These are phyloP conservation scores for Harpalus rufipes DNA, from an alignment of 2,888 invertebrate species.

Conservation along the genomic window DNA sequence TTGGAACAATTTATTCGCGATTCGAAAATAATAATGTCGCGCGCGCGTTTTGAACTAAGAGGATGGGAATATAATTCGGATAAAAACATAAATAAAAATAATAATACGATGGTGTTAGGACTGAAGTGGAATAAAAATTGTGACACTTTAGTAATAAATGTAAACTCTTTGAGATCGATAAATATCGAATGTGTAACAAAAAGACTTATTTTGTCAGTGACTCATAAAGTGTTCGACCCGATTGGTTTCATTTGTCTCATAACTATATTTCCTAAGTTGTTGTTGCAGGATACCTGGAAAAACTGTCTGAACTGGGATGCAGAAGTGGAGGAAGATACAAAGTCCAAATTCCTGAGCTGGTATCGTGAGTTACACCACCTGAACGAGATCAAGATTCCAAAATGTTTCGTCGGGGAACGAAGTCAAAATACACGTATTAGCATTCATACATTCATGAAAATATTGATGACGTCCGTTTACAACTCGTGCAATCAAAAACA, in stretches of 20 bases:
- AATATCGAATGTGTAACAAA: conserved; percentile 32
- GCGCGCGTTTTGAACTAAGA: conserved; percentile 28
- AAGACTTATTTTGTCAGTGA: conserved; percentile 63
- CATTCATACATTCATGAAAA: no score
- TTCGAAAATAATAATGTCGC: conserved; percentile 16
- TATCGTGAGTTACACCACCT: conserved; percentile 52
- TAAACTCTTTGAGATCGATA: not conserved
- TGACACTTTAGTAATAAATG: not conserved
- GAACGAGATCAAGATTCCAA: conserved; percentile 68
- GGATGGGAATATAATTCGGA: conserved; percentile 21
- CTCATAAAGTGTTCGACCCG: conserved; percentile 69
- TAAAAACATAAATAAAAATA: not conserved
- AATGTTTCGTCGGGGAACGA: no score
- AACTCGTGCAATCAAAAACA: no score
- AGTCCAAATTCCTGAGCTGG: conserved; percentile 68
- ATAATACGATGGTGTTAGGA: not conserved
- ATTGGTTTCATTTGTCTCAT: conserved; percentile 69
- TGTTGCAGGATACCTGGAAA: conserved; percentile 58
- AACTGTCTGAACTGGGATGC: conserved; percentile 64
- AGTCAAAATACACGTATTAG: no score
- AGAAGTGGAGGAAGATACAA: conserved; percentile 61
- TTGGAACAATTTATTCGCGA: conserved; percentile 9
- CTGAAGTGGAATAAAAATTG: conserved; percentile 1
- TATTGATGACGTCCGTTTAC: no score
- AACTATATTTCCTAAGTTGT: conserved; percentile 68